These are phyloP conservation scores for Erebia ligea DNA, from an alignment of 2,888 invertebrate genomes.

Conservation along the genomic window DNA sequence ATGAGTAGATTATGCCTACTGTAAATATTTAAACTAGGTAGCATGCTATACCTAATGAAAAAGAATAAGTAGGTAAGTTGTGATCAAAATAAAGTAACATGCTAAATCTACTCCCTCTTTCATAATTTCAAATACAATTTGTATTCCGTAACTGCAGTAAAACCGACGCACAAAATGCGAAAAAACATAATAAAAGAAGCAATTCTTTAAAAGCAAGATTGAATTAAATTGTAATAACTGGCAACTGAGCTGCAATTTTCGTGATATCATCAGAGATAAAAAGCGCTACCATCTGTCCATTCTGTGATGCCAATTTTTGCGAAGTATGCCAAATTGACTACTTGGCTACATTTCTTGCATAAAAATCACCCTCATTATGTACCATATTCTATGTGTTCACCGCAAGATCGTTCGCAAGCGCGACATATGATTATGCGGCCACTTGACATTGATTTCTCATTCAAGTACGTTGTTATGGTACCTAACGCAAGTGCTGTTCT, in stretches of 20 bases:
- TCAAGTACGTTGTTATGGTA: conserved; percentile 15
- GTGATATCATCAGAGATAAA: conserved; percentile 45
- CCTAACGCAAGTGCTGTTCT: background rate
- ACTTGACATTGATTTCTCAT: conserved; percentile 30
- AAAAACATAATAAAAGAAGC: conserved; percentile 29
- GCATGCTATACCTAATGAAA: background rate
- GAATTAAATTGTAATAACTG: conserved; percentile 44
- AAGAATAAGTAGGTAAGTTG: background rate
- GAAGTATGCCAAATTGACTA: conserved; percentile 45
- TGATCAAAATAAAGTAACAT: background rate
- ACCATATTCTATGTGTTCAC: conserved; percentile 35
- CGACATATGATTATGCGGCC: conserved; percentile 23
- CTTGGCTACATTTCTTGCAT: conserved; percentile 45
- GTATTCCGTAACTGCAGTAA: conserved; percentile 21
- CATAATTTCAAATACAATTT: conserved; percentile 13
- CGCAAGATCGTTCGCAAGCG: conserved; percentile 31
- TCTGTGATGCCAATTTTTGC: conserved; percentile 44
- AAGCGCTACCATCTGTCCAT: conserved; percentile 45
- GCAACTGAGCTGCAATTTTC: conserved; percentile 43
- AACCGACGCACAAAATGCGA: conserved; percentile 16
- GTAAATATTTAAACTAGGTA: background rate
- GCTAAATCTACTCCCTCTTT: background rate
- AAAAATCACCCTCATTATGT: conserved; percentile 44
- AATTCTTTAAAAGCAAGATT: conserved; percentile 37
- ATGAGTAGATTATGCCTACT: too few species aligned